These are phyloP conservation scores for Meta bourneti DNA, from an alignment of 2,888 invertebrate species.

Conservation along the genomic window DNA sequence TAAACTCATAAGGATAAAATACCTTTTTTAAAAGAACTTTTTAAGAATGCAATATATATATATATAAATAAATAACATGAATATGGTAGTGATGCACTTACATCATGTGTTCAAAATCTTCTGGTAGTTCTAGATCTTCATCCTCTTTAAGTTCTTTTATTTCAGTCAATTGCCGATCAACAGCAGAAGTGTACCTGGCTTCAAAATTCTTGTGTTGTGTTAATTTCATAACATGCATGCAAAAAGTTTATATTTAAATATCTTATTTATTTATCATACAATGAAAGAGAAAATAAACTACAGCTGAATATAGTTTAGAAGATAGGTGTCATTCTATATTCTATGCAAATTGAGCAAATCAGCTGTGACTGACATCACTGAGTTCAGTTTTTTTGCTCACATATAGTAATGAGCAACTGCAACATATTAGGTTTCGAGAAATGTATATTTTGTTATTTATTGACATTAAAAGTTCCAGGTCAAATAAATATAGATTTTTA, in stretches of 20 bases:
- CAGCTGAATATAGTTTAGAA: background rate
- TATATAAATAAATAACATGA: background rate
- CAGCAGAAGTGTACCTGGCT: constrained; percentile 85
- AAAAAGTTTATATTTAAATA: background rate
- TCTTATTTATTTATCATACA: too few species aligned
- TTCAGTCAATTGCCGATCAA: constrained; percentile 84
- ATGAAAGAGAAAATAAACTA: background rate
- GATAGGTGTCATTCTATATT: background rate
- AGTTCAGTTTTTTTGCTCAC: too few species aligned
- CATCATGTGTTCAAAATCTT: constrained; percentile 85
- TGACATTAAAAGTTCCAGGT: too few species aligned
- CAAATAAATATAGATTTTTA: too few species aligned
- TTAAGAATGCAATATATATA: too few species aligned
- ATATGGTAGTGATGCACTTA: constrained; percentile 15
- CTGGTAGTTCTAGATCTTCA: constrained; percentile 86
- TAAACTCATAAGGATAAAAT: too few species aligned
- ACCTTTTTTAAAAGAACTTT: too few species aligned
- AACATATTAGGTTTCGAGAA: too few species aligned
- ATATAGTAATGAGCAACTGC: too few species aligned
- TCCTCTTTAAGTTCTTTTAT: constrained; percentile 86
- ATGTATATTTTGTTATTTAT: too few species aligned
- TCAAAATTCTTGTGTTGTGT: background rate
- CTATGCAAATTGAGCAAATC: too few species aligned
- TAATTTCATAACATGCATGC: background rate
- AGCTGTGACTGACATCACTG: too few species aligned